phyloP scores from a whole-genome alignment of 1,140 invertebrate genomes.

The Ruditapes philippinarum region DNA sequence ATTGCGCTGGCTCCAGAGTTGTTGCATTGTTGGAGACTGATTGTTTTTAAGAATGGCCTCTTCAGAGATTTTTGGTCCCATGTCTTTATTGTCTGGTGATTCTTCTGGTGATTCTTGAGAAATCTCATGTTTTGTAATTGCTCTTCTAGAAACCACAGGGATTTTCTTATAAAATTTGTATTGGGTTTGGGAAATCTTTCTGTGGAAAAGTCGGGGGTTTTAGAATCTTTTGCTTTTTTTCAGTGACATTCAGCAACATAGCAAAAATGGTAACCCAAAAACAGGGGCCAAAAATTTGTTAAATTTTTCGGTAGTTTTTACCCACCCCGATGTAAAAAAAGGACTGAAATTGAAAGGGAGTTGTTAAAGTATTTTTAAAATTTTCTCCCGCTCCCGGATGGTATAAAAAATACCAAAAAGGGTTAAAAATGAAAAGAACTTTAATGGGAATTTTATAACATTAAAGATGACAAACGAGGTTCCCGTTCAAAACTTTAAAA shows the following conservation, averaged over 20 bases:
- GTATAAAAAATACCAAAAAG: slow-evolving; percentile 89
- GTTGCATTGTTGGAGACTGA: no score
- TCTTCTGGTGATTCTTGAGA: background rate
- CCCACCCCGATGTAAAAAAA: slow-evolving; percentile 88
- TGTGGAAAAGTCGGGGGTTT: background rate
- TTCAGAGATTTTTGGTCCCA: no score
- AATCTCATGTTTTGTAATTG: no score
- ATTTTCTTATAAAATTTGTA: background rate
- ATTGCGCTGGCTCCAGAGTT: no score
- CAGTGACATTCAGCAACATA: background rate
- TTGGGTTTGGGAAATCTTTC: background rate
- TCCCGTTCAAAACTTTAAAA: background rate
- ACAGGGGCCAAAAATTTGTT: slow-evolving; percentile 84
- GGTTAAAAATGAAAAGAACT: slow-evolving; percentile 88
- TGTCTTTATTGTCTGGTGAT: background rate
- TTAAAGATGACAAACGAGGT: slow-evolving; percentile 87
- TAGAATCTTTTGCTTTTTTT: slow-evolving; percentile 17
- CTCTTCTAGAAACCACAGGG: no score
- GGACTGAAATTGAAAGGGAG: slow-evolving; percentile 88
- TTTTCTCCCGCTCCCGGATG: slow-evolving; percentile 89
- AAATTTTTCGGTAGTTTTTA: slow-evolving; percentile 89
- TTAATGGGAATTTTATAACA: slow-evolving; percentile 88
- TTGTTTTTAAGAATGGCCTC: no score
- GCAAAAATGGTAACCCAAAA: slow-evolving; percentile 84
- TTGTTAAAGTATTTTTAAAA: slow-evolving; percentile 88